Base-by-base conservation (phyloP, 2,888 invertebrate genomes). In the Oxystoma pomonae region DNA sequence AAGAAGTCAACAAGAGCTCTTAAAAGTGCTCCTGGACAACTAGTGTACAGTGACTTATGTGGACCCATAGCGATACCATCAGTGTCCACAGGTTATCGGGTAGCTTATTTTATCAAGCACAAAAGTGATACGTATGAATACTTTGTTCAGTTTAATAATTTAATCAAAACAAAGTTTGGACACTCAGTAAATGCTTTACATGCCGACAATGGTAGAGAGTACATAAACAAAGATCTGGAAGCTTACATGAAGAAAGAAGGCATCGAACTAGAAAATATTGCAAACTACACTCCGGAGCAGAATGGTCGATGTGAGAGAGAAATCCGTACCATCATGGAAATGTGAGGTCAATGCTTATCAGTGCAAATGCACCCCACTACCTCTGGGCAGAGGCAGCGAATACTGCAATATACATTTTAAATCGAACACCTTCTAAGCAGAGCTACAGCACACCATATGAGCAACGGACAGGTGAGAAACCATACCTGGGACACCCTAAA, bases 111-210 rank as follows among this genome's bases (percentile, higher is more conserved):
- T n/a, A n/a, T n/a, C n/a, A n/a, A n/a, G n/a, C n/a, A n/a, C n/a
- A n/a, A n/a, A n/a, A n/a, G n/a, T n/a, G n/a, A n/a, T n/a, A n/a
- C n/a, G n/a, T n/a, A n/a, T n/a, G n/a, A n/a, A n/a, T n/a, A n/a
- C n/a, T n/a, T n/a, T 59, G 50, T 49, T 49, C 51, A 59, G 16
- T 59, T 59, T 20, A 49, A 59, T 52, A 49, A 12, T 18, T 19
- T 51, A 50, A 49, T 35, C 16, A 16, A 59, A 59, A 59, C 17
- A 16, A 59, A 59, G 50, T 50, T 58, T 52, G 59, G 59, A 16
- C 50, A 59, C n/a, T n/a, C n/a, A n/a, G n/a, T n/a, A n/a, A n/a
- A n/a, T 22, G 21, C 58, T 58, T 20, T 22, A 58, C 58, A 58
- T 58, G 22, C 50, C 50, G 58, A 58, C 5, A 58, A 58, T 16